Evolutionary conservation across 2,113 vertebrate genomes (phyloP), one percentile per base, ranked within the genome.

Genomic region (Prietella phreatophila): DNA sequence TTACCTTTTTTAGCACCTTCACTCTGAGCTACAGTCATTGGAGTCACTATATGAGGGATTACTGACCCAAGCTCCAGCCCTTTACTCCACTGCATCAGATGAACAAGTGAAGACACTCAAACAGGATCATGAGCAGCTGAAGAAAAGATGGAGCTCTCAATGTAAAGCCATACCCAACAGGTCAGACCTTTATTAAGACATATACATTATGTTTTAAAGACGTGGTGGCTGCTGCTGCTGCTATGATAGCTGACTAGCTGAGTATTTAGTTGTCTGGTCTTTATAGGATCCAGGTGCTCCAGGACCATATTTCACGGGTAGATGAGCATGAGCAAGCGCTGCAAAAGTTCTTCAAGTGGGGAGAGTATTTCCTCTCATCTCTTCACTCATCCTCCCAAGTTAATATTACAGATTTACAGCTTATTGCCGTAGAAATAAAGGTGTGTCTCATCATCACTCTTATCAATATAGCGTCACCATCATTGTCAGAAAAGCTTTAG

Each of bases 291-390:
- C 86, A 82, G 69, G 95, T 96, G 19, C 94, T 99, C 76, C 96
- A 97, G 27, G 94, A 93, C n/a, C 95, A 96, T 85, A 91, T 97
- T 53, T 93, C 92, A 4, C 92, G 96, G 86, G 94, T 98, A 83
- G 95, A 94, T 83, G 93, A 97, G 69, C 97, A 98, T 92, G 97
- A 99, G 91, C 96, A 96, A 85, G 91, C 94, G 58, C 94, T 99
- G 30, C 94, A 97, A 56, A 94, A 93, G 50, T 97, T 98, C 93
- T 99, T 97, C 58, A 94, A 96, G 42, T 99, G 98, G 97, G 97
- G 97, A 87, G 97, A 98, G 67, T 93, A 92, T 82, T 96, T 97
- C 84, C 96, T 98, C 58, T 94, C 95, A 69, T 95, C 95, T 88
- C 92, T 99, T 22, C 96, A 97, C 82, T 92, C 93, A 0, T 93